These are phyloP conservation scores for Pediacus dermestoides DNA, from an alignment of 2,888 invertebrate genomes.

Conservation along the genomic window DNA sequence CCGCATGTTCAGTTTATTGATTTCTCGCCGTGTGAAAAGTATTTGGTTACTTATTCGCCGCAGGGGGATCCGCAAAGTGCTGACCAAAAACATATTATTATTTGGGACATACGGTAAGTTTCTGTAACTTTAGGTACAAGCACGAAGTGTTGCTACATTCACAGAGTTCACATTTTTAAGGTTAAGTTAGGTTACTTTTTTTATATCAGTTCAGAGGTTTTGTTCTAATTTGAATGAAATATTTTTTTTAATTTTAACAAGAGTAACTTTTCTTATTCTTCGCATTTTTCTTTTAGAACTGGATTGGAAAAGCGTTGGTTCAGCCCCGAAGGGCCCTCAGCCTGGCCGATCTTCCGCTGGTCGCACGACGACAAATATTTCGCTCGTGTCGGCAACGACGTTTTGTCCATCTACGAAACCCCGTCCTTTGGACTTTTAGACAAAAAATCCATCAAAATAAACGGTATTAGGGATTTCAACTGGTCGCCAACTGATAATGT, in stretches of 20 bases:
- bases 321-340: slow-evolving; percentile 70
- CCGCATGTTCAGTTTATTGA: slow-evolving; percentile 91
- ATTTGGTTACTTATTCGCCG: slow-evolving; percentile 91
- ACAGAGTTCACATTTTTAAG: no score
- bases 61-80: slow-evolving; percentile 61
- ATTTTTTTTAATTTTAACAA: no score
- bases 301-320: slow-evolving; percentile 92
- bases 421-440: slow-evolving; percentile 92
- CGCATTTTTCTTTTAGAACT: slow-evolving; percentile 62
- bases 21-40: slow-evolving; percentile 97
- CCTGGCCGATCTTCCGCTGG: slow-evolving; percentile 97
- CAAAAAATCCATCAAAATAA: slow-evolving; percentile 89
- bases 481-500: slow-evolving; percentile 98
- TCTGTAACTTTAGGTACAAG: no score
- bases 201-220: no score
- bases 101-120: slow-evolving; percentile 88
- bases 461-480: slow-evolving; percentile 87
- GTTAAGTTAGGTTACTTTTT: no score
- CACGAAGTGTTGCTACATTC: no score
- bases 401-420: slow-evolving; percentile 93
- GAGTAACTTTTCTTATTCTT: no score
- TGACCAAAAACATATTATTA: slow-evolving; percentile 79
- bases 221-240: no score
- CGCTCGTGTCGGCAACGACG: slow-evolving; percentile 74
- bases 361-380: slow-evolving; percentile 94